Evolutionary conservation across 2,888 invertebrate genomes (phyloP), one percentile per base, ranked within the genome.

Genomic region (Dexiosoma caninum): DNA sequence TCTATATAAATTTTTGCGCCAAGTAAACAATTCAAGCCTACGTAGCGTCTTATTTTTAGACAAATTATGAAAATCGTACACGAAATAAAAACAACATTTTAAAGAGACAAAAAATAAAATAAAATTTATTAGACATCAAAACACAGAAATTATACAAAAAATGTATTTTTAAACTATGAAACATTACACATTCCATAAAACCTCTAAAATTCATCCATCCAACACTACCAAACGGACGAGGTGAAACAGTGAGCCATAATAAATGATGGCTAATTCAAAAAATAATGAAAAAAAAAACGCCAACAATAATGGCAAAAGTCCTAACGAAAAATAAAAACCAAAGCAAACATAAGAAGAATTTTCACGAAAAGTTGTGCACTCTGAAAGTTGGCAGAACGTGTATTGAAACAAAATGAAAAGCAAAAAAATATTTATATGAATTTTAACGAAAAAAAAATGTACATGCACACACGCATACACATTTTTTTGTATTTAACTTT

Each of bases 181-280:
- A 85, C 87, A 88, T 88, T 88, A 89, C 88, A 89, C 88, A 88
- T 89, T 88, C 89, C 88, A 88, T 67, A 67, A 57, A 82, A 79
- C 60, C 69, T 78, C 77, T 77, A 62, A 72, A 77, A 74, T 42
- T 69, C 40, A 57, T 23, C 51, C 62, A 69, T 27, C 37, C 59
- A 74, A 70, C 46, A 30, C 23, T 27, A 14, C 14, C 30, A 49
- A 44, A 53, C 55, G 44, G 46, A 72, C 53, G 69, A 74, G 78
- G 72, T 77, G 77, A 81, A 69, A 81, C 67, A 64, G 60, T 9
- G 44, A 59, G 69, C 78, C 59, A 74, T 55, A 60, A 77, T 64
- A 78, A 77, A 69, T 74, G 62, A 78, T 74, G 81, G 81, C 81
- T 81, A 72, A 81, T 71, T 70, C 71, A 62, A 75, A 53, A 64